A percentile compares a stretch with the other conserved stretches of the same genome.
These are phyloP conservation scores for Microtus ochrogaster DNA, from an alignment of 2,113 vertebrate species.

Conservation along the genomic window DNA sequence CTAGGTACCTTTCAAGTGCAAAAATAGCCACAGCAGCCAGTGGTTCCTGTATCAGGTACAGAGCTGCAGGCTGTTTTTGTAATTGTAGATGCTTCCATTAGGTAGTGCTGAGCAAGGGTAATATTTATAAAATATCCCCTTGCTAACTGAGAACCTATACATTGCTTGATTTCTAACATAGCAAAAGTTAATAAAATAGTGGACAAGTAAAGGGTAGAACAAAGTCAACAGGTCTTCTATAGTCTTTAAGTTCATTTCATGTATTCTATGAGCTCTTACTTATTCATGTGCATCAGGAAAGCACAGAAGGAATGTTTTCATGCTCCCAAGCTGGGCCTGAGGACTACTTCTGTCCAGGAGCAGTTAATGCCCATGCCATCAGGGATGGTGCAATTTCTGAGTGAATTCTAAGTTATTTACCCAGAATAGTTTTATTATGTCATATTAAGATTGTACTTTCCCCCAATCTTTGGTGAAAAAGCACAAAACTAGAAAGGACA, in stretches of 20 bases:
- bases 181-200: neutral
- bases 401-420: constrained; percentile 4
- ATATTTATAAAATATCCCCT: neutral
- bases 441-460: constrained; percentile 37
- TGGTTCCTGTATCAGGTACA: neutral
- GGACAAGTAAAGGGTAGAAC: constrained; percentile 13
- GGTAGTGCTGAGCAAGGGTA: neutral
- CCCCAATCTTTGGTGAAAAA: neutral
- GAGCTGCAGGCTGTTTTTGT: neutral
- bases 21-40: neutral
- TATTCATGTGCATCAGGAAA: neutral
- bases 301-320: neutral
- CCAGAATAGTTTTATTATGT: neutral
- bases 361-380: neutral
- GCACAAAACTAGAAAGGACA: neutral
- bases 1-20: neutral
- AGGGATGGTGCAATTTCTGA: neutral
- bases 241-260: neutral
- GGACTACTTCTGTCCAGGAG: neutral
- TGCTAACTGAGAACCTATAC: neutral
- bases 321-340: neutral
- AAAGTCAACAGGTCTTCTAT: neutral
- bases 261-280: neutral
- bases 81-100: neutral
- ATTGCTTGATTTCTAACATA: constrained; percentile 1